Base-by-base conservation (phyloP, 23 tunicate species). In the Halocynthia roretzi region DNA sequence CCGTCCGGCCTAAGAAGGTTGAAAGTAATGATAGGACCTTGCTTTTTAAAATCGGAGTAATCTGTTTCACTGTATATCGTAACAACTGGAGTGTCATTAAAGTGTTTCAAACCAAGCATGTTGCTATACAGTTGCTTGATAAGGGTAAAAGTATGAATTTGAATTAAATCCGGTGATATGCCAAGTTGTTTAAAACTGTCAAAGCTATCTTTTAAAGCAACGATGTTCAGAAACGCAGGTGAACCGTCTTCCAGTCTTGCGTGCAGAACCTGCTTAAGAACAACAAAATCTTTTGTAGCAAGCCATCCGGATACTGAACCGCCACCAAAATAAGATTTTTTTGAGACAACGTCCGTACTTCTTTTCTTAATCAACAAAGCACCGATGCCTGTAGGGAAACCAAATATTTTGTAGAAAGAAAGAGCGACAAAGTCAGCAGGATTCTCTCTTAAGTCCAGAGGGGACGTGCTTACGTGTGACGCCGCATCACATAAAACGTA, bases 371-470 rank as follows among this genome's bases (percentile, higher is more conserved):
- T 85, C 58, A 92, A 62, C 56, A 92, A 69, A 71, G 91, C 90
- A 40, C 98, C 98, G 20, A 92, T 64, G 57, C 98, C 98, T 51
- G 98, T 92, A 7, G 98, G 98, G 76, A 86, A 92, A 17, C 98
- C 98, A 83, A 92, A 92, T 7, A 92, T 78, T 61, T 92, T 92
- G 74, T 92, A 92, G 54, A 92, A 92, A 8, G 98, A 92, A 31
- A 92, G 7, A 49, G 93, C 77, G 50, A 86, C 85, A 66, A 92
- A 92, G 53, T 92, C 98, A 23, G 93, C 80, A 52, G 79, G 54
- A 62, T 66, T 19, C 17, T 82, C 52, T 8, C 12, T 56, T 17
- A 86, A 72, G 48, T 86, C 77, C 1, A 92, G 72, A 9, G 70
- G 66, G 15, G 98, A 86, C 7, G 87, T 61, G 4, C 82, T 19